Evolutionary conservation across 1,140 invertebrate species (phyloP).

Genomic region (Drosophila albomicans): DNA sequence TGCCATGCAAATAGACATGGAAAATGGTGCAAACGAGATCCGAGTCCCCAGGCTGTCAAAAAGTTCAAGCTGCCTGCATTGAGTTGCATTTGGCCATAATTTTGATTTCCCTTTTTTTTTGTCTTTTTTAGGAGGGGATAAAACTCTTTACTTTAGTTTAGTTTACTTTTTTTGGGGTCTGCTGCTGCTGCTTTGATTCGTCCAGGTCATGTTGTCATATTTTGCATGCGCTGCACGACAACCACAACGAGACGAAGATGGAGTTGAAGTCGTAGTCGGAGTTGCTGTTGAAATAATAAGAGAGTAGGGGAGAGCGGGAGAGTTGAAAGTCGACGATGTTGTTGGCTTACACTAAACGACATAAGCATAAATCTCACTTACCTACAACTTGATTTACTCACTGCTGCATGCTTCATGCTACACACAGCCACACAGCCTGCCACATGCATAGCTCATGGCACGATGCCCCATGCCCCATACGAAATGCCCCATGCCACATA

Average conservation of each 20-base stretch:
- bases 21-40: constrained; percentile 12
- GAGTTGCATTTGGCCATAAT: constrained; percentile 32
- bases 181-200: constrained; percentile 42
- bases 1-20: constrained; percentile 12
- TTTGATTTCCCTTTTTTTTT: constrained; percentile 6
- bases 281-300: not conserved
- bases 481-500: constrained; percentile 40
- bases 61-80: constrained; percentile 29
- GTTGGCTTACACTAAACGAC: constrained; percentile 79
- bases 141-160: too few species aligned
- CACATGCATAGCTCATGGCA: constrained; percentile 1
- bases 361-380: constrained; percentile 83
- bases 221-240: constrained; percentile 52
- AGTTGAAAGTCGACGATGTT: constrained; percentile 49
- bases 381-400: constrained; percentile 82
- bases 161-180: not conserved
- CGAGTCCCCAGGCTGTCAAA: constrained; percentile 2
- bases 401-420: constrained; percentile 31
- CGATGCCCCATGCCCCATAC: constrained; percentile 10
- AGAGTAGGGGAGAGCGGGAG: constrained; percentile 18
- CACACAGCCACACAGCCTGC: not conserved
- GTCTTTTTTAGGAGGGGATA: not conserved
- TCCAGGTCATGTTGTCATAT: constrained; percentile 69
- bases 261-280: constrained; percentile 6
- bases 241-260: constrained; percentile 16